Evolutionary conservation across 2,888 invertebrate genomes (phyloP).

Genomic region (Holacanthella duospinosa): DNA sequence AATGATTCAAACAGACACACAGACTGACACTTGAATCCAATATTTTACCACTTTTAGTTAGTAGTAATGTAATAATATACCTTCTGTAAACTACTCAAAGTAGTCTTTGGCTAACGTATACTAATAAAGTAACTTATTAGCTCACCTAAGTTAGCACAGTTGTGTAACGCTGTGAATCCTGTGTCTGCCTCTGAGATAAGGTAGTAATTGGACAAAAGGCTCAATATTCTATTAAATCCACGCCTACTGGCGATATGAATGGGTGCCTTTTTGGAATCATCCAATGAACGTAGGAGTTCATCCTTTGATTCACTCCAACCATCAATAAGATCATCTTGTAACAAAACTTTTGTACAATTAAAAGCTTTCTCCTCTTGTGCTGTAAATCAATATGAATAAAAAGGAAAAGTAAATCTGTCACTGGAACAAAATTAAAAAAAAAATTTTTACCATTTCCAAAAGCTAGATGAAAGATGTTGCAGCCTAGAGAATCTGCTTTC

Average conservation of each 20-base stretch:
- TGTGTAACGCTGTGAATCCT: conserved; percentile 3
- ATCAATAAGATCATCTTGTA: background rate
- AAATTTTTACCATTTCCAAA: conserved; percentile 5
- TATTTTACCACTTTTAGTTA: too few relatives aligned
- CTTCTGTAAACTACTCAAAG: too few relatives aligned
- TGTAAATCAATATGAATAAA: background rate
- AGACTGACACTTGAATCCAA: too few relatives aligned
- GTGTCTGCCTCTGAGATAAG: conserved; percentile 5
- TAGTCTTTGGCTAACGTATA: too few relatives aligned
- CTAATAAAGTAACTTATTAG: too few relatives aligned
- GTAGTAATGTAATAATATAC: too few relatives aligned
- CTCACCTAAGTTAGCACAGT: conserved; percentile 4
- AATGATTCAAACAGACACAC: too few relatives aligned
- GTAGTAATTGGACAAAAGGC: background rate
- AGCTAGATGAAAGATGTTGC: background rate
- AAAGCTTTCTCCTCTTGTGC: background rate
- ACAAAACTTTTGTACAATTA: background rate
- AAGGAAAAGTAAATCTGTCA: too few relatives aligned
- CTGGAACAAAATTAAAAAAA: too few relatives aligned
- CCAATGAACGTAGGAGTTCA: background rate
- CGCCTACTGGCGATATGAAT: conserved; percentile 8
- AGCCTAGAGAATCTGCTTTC: background rate
- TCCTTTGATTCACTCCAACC: background rate
- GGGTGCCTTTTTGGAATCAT: background rate
- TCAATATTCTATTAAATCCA: background rate